Conservation (phyloP, 2,113 vertebrate genomes). For the Antigone vipio region DNA sequence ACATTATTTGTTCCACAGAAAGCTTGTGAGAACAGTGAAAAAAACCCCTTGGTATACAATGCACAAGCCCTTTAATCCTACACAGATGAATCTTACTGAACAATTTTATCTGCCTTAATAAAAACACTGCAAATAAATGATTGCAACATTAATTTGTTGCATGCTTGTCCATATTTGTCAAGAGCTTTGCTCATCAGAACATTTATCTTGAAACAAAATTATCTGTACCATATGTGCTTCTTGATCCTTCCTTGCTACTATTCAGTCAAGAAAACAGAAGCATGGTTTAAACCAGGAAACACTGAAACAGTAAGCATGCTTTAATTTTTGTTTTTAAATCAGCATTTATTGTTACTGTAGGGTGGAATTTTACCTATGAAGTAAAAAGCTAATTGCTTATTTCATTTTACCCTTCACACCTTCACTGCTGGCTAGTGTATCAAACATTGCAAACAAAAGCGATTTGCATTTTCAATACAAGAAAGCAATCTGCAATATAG, state of each 20-base stretch:
- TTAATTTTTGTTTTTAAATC: not conserved
- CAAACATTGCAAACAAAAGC: not conserved
- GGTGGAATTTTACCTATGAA: not conserved
- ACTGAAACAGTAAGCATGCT: not conserved
- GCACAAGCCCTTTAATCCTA: not conserved
- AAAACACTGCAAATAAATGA: conserved; percentile 7
- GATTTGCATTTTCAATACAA: not conserved
- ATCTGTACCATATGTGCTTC: not conserved
- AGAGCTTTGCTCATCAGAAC: not conserved
- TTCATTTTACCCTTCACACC: not conserved
- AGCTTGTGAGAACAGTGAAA: not conserved
- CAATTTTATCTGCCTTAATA: not conserved
- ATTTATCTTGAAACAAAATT: conserved; percentile 10
- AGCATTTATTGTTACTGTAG: not conserved
- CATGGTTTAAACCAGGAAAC: not conserved
- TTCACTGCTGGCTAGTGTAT: not conserved
- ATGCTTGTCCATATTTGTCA: not conserved
- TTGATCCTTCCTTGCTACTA: not conserved
- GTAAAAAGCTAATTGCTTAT: not conserved
- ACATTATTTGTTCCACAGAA: not conserved
- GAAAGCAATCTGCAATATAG: not conserved
- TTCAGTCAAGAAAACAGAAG: not conserved
- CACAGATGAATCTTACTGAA: not conserved
- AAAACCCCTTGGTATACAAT: not conserved
- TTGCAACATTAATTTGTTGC: conserved; percentile 4